These are phyloP conservation scores for Drosophila monieri DNA, from an alignment of 2,888 invertebrate species.

Conservation along the genomic window DNA sequence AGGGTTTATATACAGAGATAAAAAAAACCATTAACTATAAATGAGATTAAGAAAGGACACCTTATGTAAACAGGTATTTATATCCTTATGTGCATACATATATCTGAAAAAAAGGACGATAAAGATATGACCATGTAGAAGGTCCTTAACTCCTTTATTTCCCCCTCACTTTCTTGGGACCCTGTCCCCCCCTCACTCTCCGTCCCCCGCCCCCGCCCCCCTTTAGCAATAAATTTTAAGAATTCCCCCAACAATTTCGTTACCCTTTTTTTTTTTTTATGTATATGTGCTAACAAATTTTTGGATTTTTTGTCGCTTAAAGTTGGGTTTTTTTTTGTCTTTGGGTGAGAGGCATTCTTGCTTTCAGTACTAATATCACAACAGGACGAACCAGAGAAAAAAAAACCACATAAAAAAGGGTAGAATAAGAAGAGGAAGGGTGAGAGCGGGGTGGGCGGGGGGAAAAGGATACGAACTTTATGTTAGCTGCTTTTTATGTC, in stretches of 20 bases:
- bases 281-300: slow-evolving; percentile 21
- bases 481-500: slow-evolving; percentile 43
- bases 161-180: background rate
- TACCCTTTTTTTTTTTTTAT: slow-evolving; percentile 37
- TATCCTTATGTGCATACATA: background rate
- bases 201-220: background rate
- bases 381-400: slow-evolving; percentile 6
- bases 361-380: slow-evolving; percentile 45
- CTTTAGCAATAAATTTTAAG: slow-evolving; percentile 55
- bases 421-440: background rate
- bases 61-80: background rate
- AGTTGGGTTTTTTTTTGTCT: slow-evolving; percentile 6
- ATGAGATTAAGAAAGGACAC: background rate
- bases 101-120: background rate
- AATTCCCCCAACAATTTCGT: slow-evolving; percentile 51
- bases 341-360: slow-evolving; percentile 33
- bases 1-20: background rate
- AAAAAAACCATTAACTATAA: background rate
- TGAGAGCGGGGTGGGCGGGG: background rate
- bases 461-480: slow-evolving; percentile 30
- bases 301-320: slow-evolving; percentile 33
- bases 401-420: slow-evolving; percentile 14
- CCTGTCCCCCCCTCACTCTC: background rate
- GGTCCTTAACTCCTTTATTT: slow-evolving; percentile 2
- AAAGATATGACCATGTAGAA: slow-evolving; percentile 8